phyloP scores from a whole-genome alignment of 2,888 invertebrate genomes.

The Subacronicta megacephala region DNA sequence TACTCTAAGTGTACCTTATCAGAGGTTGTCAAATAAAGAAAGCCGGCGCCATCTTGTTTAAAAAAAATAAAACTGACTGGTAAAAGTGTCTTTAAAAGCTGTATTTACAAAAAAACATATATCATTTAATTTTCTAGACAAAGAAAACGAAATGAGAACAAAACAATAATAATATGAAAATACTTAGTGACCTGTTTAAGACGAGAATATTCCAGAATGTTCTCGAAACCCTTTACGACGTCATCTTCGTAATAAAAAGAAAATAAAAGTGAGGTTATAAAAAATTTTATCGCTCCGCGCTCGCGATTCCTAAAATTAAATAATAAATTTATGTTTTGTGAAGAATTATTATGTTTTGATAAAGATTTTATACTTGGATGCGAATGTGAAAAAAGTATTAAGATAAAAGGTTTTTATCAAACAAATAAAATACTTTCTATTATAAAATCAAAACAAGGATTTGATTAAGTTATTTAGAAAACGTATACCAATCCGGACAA shows the following conservation, averaged over 20 bases:
- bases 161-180: conserved; percentile 32
- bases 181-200: conserved; percentile 35
- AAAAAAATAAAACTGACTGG: too few relatives aligned
- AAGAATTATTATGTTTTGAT: conserved; percentile 31
- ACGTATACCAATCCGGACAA: too few relatives aligned
- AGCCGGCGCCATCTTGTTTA: too few relatives aligned
- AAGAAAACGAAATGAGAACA: background rate
- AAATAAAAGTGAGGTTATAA: conserved; percentile 52
- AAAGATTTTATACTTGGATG: conserved; percentile 12
- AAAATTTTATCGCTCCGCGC: conserved; percentile 48
- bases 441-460: too few relatives aligned
- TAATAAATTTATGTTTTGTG: conserved; percentile 51
- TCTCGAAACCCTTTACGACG: conserved; percentile 43
- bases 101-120: too few relatives aligned
- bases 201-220: conserved; percentile 33
- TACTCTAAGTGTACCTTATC: too few relatives aligned
- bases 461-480: too few relatives aligned
- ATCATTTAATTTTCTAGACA: background rate
- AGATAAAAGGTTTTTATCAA: background rate
- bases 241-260: conserved; percentile 53
- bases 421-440: too few relatives aligned
- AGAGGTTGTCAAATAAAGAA: too few relatives aligned
- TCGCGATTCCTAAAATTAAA: conserved; percentile 53
- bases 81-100: too few relatives aligned
- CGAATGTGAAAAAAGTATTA: background rate